Evolutionary conservation across 1,140 invertebrate species (phyloP).

Genomic region (Oncopeltus fasciatus): DNA sequence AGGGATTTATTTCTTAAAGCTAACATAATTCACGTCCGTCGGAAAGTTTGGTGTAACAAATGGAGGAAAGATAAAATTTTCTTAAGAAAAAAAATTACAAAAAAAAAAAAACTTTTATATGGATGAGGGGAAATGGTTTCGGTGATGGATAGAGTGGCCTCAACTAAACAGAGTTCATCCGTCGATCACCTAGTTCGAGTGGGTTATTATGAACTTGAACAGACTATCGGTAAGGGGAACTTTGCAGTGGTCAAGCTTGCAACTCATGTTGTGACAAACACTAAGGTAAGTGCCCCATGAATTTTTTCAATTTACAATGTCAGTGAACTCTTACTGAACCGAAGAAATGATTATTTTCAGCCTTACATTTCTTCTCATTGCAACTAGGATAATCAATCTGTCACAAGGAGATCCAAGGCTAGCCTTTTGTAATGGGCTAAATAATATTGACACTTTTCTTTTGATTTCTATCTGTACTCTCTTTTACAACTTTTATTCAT

Average conservation of each 20-base stretch:
- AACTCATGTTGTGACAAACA: slow-evolving; percentile 92
- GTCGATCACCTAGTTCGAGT: slow-evolving; percentile 72
- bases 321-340: background rate
- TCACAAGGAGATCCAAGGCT: background rate
- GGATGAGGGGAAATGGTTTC: slow-evolving; percentile 15
- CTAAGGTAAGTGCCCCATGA: slow-evolving; percentile 58
- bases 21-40: background rate
- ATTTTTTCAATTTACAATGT: background rate
- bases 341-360: background rate
- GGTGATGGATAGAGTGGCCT: slow-evolving; percentile 22
- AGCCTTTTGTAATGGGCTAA: background rate
- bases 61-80: slow-evolving; percentile 21
- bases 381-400: slow-evolving; percentile 1
- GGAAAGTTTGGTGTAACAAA: slow-evolving; percentile 9
- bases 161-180: slow-evolving; percentile 32
- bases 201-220: slow-evolving; percentile 91
- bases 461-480: too few species aligned
- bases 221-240: slow-evolving; percentile 96
- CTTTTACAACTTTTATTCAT: too few species aligned
- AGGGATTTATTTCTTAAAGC: background rate
- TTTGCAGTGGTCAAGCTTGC: slow-evolving; percentile 97
- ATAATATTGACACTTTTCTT: too few species aligned
- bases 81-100: too few species aligned
- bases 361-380: background rate
- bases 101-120: slow-evolving; percentile 1